Conservation (phyloP, 2,113 vertebrate species). For the Probosciger aterrimus region DNA sequence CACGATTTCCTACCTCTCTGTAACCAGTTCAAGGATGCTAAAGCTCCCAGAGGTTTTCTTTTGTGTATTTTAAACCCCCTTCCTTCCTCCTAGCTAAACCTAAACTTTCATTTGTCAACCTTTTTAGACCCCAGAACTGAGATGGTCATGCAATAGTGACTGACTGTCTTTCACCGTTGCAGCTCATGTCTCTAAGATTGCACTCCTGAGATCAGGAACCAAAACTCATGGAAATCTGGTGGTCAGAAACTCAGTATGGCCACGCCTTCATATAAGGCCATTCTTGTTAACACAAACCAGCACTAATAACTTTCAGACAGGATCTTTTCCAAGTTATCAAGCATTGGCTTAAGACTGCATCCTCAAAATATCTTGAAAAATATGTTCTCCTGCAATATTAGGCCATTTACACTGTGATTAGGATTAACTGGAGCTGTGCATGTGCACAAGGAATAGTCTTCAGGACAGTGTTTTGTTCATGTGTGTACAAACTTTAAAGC, state of each 20-base stretch:
- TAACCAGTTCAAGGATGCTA: not conserved
- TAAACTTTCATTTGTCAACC: not conserved
- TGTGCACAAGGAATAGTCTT: not conserved
- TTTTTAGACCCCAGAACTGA: not conserved
- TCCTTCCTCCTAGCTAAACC: not conserved
- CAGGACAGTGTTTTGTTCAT: accelerated
- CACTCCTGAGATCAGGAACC: not conserved
- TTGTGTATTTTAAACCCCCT: not conserved
- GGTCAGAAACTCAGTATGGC: not conserved
- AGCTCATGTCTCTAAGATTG: not conserved
- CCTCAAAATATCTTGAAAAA: not conserved
- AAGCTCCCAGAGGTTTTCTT: not conserved
- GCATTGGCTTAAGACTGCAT: not conserved
- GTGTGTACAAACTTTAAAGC: not conserved
- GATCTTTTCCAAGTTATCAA: not conserved
- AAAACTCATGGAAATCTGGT: not conserved
- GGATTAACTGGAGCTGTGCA: not conserved
- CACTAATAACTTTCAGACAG: not conserved
- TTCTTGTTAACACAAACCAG: not conserved
- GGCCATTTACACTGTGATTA: not conserved
- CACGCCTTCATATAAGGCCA: not conserved
- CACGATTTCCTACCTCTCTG: not conserved
- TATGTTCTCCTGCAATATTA: not conserved
- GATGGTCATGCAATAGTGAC: not conserved
- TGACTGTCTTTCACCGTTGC: not conserved